These are phyloP conservation scores for Oreortyx pictus DNA, from an alignment of 2,797 vertebrate species.

Conservation along the genomic window DNA sequence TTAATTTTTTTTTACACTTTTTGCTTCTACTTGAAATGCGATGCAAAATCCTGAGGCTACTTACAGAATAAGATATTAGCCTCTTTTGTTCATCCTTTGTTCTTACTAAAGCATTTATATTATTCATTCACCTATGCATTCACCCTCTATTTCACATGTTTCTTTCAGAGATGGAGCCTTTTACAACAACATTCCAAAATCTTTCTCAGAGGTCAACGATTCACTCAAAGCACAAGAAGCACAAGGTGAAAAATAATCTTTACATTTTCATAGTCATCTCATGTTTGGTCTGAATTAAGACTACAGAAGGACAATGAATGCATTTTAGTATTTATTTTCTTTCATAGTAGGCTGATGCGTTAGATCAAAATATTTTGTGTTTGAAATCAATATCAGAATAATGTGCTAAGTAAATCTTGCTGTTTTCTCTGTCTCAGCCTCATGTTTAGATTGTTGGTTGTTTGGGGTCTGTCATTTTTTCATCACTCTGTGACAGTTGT, in stretches of 20 bases:
- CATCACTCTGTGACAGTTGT: background rate
- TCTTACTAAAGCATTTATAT: background rate
- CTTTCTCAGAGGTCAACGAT: background rate
- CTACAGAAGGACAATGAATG: background rate
- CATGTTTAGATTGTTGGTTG: background rate
- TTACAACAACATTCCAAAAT: background rate
- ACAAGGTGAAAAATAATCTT: conserved; percentile 3
- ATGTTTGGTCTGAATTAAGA: background rate
- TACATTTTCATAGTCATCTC: background rate
- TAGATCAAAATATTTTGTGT: background rate
- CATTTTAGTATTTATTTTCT: background rate
- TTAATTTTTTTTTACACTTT: background rate
- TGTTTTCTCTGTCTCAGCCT: background rate
- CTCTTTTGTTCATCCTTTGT: background rate
- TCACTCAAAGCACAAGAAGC: background rate
- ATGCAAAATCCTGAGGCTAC: background rate
- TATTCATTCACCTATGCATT: background rate
- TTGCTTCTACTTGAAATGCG: background rate
- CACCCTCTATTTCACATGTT: background rate
- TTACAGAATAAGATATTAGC: background rate
- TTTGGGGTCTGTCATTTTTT: background rate
- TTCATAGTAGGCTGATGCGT: background rate
- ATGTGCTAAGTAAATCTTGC: background rate
- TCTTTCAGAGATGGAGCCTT: background rate
- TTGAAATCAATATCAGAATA: background rate